phyloP scores from a whole-genome alignment of 1,140 invertebrate genomes.

The Teleogryllus occipitalis region DNA sequence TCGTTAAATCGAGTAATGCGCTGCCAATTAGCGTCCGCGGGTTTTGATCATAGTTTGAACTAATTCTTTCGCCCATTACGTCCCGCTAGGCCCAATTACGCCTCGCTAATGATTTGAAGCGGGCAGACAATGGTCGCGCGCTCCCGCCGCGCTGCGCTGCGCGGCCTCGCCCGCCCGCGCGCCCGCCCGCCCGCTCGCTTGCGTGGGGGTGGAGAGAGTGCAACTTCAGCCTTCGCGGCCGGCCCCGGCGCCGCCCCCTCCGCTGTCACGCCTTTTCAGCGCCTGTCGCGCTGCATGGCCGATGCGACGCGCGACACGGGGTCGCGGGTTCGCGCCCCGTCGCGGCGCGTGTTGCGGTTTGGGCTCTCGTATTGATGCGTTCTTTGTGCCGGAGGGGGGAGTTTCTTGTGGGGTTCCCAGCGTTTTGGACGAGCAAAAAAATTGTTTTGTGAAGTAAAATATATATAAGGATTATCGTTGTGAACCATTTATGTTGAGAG shows the following conservation, averaged over 20 bases:
- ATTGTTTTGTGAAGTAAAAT: too few species aligned
- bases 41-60: background rate
- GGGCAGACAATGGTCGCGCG: background rate
- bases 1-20: background rate
- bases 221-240: too few species aligned
- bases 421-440: too few species aligned
- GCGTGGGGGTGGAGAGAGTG: too few species aligned
- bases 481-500: too few species aligned
- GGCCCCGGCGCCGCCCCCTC: too few species aligned
- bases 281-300: background rate
- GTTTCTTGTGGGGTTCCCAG: too few species aligned
- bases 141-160: background rate
- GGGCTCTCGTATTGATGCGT: too few species aligned
- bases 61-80: background rate
- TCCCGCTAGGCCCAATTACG: background rate
- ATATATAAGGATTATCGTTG: too few species aligned
- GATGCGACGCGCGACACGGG: background rate
- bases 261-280: background rate
- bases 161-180: background rate
- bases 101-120: slow-evolving; percentile 1
- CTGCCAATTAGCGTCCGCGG: background rate
- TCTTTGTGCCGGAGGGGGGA: too few species aligned
- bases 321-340: background rate
- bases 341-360: background rate
- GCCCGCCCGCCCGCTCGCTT: too few species aligned